Conservation (phyloP, 2,888 invertebrate genomes). For the Platerodrilus igneus region DNA sequence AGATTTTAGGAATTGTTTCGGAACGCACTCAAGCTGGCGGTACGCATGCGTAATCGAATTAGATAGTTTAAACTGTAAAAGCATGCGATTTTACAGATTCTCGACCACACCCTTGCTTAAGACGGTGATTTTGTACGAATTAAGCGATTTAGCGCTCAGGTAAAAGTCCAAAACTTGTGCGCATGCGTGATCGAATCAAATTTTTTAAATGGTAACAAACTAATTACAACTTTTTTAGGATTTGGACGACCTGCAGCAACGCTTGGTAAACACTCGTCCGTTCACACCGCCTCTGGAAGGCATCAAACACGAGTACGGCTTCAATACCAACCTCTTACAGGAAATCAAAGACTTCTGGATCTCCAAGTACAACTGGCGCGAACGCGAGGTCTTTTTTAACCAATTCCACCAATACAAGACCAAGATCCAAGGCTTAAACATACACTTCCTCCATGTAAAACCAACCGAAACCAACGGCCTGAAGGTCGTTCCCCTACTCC, state of each 20-base stretch:
- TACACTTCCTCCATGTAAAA: slow-evolving; percentile 65
- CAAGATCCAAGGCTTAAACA: slow-evolving; percentile 62
- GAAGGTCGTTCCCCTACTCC: slow-evolving; percentile 59
- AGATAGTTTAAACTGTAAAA: too few species aligned
- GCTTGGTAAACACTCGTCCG: slow-evolving; percentile 50
- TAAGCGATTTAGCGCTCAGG: too few species aligned
- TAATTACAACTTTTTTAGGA: slow-evolving; percentile 41
- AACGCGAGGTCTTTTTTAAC: slow-evolving; percentile 59
- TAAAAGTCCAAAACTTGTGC: too few species aligned
- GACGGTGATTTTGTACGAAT: too few species aligned
- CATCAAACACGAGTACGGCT: slow-evolving; percentile 73
- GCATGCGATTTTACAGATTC: too few species aligned
- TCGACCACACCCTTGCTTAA: too few species aligned
- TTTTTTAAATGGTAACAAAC: background rate
- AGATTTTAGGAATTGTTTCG: too few species aligned
- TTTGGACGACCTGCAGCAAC: slow-evolving; percentile 52
- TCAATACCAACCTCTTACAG: slow-evolving; percentile 65
- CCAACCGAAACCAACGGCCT: slow-evolving; percentile 39
- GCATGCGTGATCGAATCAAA: background rate
- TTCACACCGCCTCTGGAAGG: slow-evolving; percentile 58
- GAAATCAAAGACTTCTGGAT: slow-evolving; percentile 74
- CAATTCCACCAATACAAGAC: slow-evolving; percentile 64
- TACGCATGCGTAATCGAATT: too few species aligned
- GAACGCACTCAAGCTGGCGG: too few species aligned
- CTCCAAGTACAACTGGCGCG: slow-evolving; percentile 63